Evolutionary conservation across 1,140 invertebrate genomes (phyloP).

Genomic region (Ephestia elutella): DNA sequence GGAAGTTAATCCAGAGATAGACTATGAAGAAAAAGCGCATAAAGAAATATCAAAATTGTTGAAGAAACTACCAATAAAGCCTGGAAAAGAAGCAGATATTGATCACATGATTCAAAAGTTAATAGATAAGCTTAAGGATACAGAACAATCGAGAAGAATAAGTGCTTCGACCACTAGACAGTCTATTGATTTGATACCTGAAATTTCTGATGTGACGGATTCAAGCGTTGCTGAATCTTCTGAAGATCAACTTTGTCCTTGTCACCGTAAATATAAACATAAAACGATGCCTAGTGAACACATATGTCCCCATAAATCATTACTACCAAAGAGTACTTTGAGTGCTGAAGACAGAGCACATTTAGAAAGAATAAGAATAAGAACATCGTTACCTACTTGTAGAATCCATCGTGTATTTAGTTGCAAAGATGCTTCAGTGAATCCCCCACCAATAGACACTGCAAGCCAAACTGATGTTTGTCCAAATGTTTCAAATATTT

Average conservation of each 20-base stretch:
- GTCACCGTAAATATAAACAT: not conserved
- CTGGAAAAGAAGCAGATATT: conserved; percentile 5
- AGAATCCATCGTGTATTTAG: not conserved
- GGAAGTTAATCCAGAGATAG: not conserved
- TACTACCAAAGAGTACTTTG: conserved; percentile 1
- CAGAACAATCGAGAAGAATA: conserved; percentile 16
- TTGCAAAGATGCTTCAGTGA: conserved; percentile 12
- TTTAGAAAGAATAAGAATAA: conserved; percentile 13
- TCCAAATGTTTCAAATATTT: conserved; percentile 1
- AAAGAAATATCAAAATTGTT: conserved; percentile 14
- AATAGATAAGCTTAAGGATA: conserved; percentile 8
- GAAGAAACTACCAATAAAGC: conserved; percentile 14
- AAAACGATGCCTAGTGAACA: not conserved
- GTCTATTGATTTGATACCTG: not conserved
- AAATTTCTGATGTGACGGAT: not conserved
- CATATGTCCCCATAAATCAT: not conserved
- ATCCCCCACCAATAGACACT: conserved; percentile 8
- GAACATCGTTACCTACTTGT: not conserved
- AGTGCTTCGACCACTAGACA: conserved; percentile 1
- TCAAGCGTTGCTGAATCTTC: not conserved
- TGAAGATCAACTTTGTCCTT: not conserved
- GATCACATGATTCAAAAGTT: conserved; percentile 10
- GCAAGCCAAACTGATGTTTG: conserved; percentile 11
- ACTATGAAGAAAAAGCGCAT: conserved; percentile 9
- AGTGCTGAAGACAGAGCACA: conserved; percentile 11